Evolutionary conservation across 2,888 invertebrate genomes (phyloP).

Genomic region (Mamestra brassicae): DNA sequence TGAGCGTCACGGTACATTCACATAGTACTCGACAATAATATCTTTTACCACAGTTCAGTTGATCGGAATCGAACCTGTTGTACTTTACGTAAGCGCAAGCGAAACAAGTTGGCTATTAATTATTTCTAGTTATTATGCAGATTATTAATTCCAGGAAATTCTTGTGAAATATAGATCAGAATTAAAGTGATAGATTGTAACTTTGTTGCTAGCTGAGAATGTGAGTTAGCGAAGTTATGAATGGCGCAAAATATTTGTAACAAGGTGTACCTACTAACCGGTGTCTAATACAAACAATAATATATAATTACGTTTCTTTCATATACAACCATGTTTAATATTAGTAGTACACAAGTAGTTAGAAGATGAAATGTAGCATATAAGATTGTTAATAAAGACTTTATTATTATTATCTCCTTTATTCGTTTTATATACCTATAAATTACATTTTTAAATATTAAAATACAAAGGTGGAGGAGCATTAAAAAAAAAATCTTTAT

Average conservation of each 20-base stretch:
- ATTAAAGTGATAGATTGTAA: conserved; percentile 39
- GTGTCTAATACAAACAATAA: too few species aligned
- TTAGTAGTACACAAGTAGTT: too few species aligned
- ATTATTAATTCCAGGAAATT: conserved; percentile 54
- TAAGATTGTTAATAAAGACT: too few species aligned
- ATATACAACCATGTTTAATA: too few species aligned
- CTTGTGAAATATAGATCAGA: conserved; percentile 47
- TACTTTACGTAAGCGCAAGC: conserved; percentile 55
- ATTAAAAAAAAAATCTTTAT: too few species aligned
- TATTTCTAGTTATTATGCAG: conserved; percentile 46
- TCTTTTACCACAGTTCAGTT: conserved; percentile 39
- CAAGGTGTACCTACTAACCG: neutral
- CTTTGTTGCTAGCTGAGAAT: conserved; percentile 1
- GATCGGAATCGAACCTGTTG: conserved; percentile 55
- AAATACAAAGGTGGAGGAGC: too few species aligned
- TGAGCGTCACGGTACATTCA: neutral
- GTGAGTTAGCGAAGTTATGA: conserved; percentile 3
- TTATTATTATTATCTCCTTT: too few species aligned
- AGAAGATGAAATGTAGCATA: too few species aligned
- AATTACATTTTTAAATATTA: too few species aligned
- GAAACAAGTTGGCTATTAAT: conserved; percentile 45
- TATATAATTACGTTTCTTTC: too few species aligned
- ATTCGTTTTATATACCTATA: too few species aligned
- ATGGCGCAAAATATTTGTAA: neutral
- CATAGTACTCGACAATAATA: conserved; percentile 35